Conservation (phyloP, 2,888 invertebrate species). For the Temnothorax rugatulus region DNA sequence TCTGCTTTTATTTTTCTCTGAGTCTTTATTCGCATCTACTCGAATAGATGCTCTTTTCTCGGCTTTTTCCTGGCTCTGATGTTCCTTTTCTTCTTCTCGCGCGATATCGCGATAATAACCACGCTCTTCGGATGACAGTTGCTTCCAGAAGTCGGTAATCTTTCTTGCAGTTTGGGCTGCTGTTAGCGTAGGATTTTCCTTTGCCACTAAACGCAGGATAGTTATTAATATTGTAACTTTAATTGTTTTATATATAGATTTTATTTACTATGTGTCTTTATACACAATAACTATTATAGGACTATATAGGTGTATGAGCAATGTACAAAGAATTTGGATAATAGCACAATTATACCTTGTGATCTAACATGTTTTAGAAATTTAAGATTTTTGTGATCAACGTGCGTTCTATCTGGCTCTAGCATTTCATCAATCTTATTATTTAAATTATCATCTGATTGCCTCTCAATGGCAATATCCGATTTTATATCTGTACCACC, state of each 20-base stretch:
- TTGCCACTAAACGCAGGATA: constrained; percentile 54
- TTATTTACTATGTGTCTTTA: not conserved
- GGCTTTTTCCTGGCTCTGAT: constrained; percentile 12
- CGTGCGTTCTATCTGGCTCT: constrained; percentile 4
- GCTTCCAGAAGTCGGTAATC: constrained; percentile 84
- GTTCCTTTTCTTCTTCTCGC: constrained; percentile 60
- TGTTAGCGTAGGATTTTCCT: constrained; percentile 80
- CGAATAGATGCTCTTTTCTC: constrained; percentile 39
- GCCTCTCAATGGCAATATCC: constrained; percentile 26
- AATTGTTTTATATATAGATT: not conserved
- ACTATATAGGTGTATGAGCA: not conserved
- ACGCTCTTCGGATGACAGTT: constrained; percentile 83
- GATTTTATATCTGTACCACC: constrained; percentile 76
- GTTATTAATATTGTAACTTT: constrained; percentile 27
- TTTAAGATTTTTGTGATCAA: constrained; percentile 78
- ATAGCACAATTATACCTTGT: constrained; percentile 77
- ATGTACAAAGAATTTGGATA: not conserved
- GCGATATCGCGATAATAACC: constrained; percentile 80
- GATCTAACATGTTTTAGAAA: constrained; percentile 82
- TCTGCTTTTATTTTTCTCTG: constrained; percentile 76
- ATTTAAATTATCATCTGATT: not conserved
- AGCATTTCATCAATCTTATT: not conserved
- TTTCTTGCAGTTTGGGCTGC: constrained; percentile 84
- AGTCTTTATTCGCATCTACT: constrained; percentile 53
- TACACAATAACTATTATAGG: not conserved